Conservation (phyloP, 1,140 invertebrate genomes). For the Atta texana region DNA sequence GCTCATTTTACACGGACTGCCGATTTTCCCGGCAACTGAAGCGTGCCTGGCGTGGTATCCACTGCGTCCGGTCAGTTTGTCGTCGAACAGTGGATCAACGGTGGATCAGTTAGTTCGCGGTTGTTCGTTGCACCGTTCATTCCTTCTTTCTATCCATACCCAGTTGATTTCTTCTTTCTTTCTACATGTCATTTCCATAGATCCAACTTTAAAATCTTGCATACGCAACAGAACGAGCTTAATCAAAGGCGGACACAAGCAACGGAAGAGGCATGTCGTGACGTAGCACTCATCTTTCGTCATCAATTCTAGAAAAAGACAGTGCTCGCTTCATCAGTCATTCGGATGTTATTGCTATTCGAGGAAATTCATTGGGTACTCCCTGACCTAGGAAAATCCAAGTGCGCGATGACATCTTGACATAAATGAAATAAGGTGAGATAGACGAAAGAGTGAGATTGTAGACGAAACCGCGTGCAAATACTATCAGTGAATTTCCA, state of each 20-base stretch:
- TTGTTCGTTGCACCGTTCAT: constrained; percentile 82
- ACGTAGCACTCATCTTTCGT: background rate
- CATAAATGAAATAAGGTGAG: constrained; percentile 53
- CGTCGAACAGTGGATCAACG: constrained; percentile 79
- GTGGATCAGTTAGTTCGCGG: constrained; percentile 83
- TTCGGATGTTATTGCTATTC: constrained; percentile 38
- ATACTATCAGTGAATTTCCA: constrained; percentile 11
- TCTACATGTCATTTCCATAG: background rate
- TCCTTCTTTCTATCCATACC: constrained; percentile 61
- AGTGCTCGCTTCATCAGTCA: background rate
- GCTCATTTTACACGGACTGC: constrained; percentile 85
- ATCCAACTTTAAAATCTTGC: background rate
- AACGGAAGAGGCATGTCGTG: constrained; percentile 8
- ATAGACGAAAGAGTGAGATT: background rate
- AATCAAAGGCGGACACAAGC: background rate
- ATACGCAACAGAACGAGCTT: too few species aligned
- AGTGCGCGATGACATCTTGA: constrained; percentile 19
- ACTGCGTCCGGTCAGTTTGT: constrained; percentile 77
- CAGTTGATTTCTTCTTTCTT: background rate
- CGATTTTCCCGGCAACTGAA: constrained; percentile 85
- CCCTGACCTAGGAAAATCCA: background rate
- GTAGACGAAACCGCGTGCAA: constrained; percentile 24
- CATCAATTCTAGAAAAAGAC: background rate
- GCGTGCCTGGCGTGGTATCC: constrained; percentile 80
- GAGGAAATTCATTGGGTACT: background rate